Conservation (phyloP, 2,113 vertebrate species). For the Hippocampus comes region DNA sequence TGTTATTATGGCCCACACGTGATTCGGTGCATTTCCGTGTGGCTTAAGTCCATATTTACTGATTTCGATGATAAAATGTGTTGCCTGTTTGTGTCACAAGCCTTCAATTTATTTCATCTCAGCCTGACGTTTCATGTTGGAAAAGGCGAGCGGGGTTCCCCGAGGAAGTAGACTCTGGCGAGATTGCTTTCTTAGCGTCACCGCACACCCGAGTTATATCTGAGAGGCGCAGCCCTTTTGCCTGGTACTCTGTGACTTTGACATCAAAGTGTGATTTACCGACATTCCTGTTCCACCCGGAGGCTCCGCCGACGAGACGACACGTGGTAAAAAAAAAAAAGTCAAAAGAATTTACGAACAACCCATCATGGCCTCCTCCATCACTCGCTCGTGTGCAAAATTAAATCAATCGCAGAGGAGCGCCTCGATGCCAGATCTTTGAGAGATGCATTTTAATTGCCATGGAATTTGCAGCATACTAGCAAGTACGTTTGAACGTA, state of each 20-base stretch:
- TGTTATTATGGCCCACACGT: no score
- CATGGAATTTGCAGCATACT: conserved; percentile 1
- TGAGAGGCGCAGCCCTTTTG: conserved; percentile 41
- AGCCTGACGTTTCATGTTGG: conserved; percentile 29
- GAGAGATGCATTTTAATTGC: conserved; percentile 19
- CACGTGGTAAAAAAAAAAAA: not conserved
- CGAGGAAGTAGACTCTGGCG: conserved; percentile 33
- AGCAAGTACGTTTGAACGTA: no score
- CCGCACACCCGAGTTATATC: conserved; percentile 32
- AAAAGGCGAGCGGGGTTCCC: conserved; percentile 31
- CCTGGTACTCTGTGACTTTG: conserved; percentile 32
- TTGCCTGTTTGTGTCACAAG: conserved; percentile 20
- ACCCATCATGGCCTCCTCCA: conserved; percentile 21
- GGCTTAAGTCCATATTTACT: not conserved
- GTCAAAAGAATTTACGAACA: conserved; percentile 20
- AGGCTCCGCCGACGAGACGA: conserved; percentile 23
- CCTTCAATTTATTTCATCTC: conserved; percentile 23
- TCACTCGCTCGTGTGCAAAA: conserved; percentile 27
- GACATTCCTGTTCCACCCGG: conserved; percentile 36
- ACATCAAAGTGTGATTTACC: conserved; percentile 57
- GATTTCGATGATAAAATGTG: conserved; percentile 7
- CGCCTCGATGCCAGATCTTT: conserved; percentile 6
- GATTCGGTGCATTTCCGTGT: not conserved
- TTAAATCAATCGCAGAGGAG: conserved; percentile 28
- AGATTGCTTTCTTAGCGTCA: conserved; percentile 42